Base-by-base conservation (phyloP, 2,888 invertebrate species). In the Eucera pruinosa region DNA sequence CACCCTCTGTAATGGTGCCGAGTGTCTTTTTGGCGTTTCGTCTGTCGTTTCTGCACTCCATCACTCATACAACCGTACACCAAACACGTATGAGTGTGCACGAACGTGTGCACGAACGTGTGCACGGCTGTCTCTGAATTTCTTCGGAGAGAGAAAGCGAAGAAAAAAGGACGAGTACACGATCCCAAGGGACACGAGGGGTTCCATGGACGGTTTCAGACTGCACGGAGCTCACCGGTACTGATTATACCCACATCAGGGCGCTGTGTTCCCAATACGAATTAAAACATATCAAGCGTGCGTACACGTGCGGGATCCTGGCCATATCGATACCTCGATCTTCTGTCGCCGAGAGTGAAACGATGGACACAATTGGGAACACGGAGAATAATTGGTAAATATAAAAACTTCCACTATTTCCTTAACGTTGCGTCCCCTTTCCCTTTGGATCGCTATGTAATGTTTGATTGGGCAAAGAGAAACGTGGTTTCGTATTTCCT, bases 201-300 rank as follows among this genome's bases (percentile, higher is more conserved):
- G 52, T 52, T 58, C 58, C 58, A 76, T 55, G 58, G 71, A 68
- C 65, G 77, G 60, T 43, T 61, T 73, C 78, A 74, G 80, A 66
- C 79, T 81, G 77, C 76, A 66, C 54, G 66, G 78, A n/a, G 70
- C 76, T 78, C 70, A 72, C 65, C 70, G 69, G 80, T 83, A 83
- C 87, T 88, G 87, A 88, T 88, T 88, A 88, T 82, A 83, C 78
- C 77, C 83, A 69, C 52, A 66, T 76, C 72, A 67, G 66, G 64
- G n/a, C 68, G 78, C 41, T 52, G 74, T 81, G 82, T 23, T 85
- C 80, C 85, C 86, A 77, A 87, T 85, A 83, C 86, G 83, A 88
- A 87, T 88, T 88, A 86, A 87, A 87, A 85, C 86, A 69, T 86
- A 86, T 87, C 87, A 82, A 86, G 80, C 79, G 81, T 82, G 73